phyloP scores from a whole-genome alignment of 2,888 invertebrate species.

The Ectemnius lituratus region DNA sequence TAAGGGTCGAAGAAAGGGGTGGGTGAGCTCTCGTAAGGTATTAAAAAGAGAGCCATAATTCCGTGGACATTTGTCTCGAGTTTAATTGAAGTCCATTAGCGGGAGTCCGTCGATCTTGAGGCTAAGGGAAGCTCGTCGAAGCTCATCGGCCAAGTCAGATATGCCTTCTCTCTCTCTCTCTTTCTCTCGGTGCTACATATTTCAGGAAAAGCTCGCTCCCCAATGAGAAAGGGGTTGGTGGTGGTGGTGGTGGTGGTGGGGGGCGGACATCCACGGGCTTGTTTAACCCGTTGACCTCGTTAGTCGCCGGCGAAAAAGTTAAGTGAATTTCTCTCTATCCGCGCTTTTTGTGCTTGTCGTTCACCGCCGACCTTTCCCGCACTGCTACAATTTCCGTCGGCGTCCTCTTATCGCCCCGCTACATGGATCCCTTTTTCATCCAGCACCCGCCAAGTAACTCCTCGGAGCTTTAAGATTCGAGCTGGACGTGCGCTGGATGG shows the following conservation, averaged over 20 bases:
- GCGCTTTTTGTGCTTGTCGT: too few species aligned
- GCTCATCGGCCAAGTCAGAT: slow-evolving; percentile 4
- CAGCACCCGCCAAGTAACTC: slow-evolving; percentile 15
- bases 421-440: background rate
- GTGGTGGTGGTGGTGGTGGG: too few species aligned
- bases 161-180: too few species aligned
- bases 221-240: background rate
- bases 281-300: slow-evolving; percentile 58
- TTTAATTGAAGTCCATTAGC: slow-evolving; percentile 42
- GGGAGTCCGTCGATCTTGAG: too few species aligned
- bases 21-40: too few species aligned
- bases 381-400: background rate
- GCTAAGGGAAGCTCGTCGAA: slow-evolving; percentile 17
- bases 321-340: slow-evolving; percentile 55
- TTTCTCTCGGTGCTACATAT: too few species aligned
- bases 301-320: slow-evolving; percentile 51
- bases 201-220: background rate
- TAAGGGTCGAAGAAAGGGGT: too few species aligned
- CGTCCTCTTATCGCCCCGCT: slow-evolving; percentile 8
- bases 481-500: too few species aligned
- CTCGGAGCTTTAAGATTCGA: slow-evolving; percentile 26
- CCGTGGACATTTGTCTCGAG: slow-evolving; percentile 28
- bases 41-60: slow-evolving; percentile 22
- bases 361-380: background rate
- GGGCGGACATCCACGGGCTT: slow-evolving; percentile 41